Conservation (phyloP, 2,888 invertebrate genomes). For the Chouioia cunea region DNA sequence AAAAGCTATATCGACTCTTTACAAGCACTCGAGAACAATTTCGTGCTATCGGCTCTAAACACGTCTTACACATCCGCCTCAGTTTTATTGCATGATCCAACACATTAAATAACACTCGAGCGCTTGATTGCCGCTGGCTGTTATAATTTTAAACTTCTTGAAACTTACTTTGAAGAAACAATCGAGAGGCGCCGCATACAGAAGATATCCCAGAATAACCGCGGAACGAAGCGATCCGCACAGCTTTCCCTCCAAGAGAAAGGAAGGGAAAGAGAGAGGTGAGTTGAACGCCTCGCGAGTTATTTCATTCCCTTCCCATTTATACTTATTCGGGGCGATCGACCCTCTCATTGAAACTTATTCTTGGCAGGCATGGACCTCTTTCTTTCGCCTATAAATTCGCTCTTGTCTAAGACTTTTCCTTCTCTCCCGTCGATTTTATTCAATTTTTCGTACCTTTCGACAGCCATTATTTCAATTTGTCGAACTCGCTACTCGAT, state of each 20-base stretch:
- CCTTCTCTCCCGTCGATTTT: slow-evolving; percentile 7
- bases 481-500: slow-evolving; percentile 22
- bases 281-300: slow-evolving; percentile 5
- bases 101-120: slow-evolving; percentile 13
- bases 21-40: no score
- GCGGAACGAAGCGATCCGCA: slow-evolving; percentile 30
- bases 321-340: slow-evolving; percentile 35
- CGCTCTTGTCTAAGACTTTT: neutral
- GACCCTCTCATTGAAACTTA: slow-evolving; percentile 42
- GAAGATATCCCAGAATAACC: slow-evolving; percentile 27
- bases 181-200: neutral
- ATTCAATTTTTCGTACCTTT: slow-evolving; percentile 28
- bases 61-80: no score
- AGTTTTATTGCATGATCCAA: slow-evolving; percentile 15
- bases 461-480: slow-evolving; percentile 32
- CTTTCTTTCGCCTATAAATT: neutral
- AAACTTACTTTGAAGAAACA: slow-evolving; percentile 18
- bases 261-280: no score
- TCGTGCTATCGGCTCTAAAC: no score
- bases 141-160: slow-evolving; percentile 32
- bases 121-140: neutral
- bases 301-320: slow-evolving; percentile 41
- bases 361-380: slow-evolving; percentile 21
- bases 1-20: no score
- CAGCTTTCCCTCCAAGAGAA: neutral